phyloP scores from a whole-genome alignment of 2,888 invertebrate genomes.

The Euplexia lucipara region DNA sequence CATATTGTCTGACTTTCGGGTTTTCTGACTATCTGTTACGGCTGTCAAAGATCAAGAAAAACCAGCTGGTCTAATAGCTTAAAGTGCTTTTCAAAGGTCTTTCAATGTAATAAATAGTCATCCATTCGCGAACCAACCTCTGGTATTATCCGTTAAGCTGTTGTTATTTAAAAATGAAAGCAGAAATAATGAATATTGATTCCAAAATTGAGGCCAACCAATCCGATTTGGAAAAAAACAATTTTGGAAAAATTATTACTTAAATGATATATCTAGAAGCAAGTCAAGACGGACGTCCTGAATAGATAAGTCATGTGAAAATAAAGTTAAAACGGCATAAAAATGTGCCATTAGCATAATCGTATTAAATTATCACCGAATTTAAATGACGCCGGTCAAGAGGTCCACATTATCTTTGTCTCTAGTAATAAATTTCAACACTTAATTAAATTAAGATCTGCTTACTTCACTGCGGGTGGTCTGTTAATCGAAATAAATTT shows the following conservation, averaged over 20 bases:
- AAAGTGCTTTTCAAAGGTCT: too few species aligned
- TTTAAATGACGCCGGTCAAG: constrained; percentile 46
- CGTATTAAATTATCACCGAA: constrained; percentile 53
- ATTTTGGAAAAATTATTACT: too few species aligned
- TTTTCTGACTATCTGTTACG: too few species aligned
- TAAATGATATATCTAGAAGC: background rate
- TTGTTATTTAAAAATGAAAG: too few species aligned
- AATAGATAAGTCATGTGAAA: background rate
- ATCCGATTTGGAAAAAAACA: background rate
- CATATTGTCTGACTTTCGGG: too few species aligned
- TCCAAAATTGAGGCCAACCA: too few species aligned
- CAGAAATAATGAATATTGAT: too few species aligned
- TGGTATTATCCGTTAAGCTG: too few species aligned
- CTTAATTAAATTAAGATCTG: constrained; percentile 45
- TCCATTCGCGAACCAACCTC: too few species aligned
- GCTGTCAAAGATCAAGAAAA: too few species aligned
- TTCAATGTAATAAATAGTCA: too few species aligned
- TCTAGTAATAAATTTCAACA: constrained; percentile 43
- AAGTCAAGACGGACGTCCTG: background rate
- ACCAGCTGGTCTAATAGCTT: too few species aligned
- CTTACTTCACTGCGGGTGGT: constrained; percentile 50
- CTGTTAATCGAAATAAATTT: constrained; percentile 17
- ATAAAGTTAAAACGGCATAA: background rate
- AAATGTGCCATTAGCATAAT: constrained; percentile 39
- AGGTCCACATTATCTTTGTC: constrained; percentile 53